A percentile compares a stretch with the other conserved stretches of the same genome.
These are phyloP conservation scores for Boulengeromyrus knoepffleri DNA, from an alignment of 2,113 vertebrate species.

Conservation along the genomic window DNA sequence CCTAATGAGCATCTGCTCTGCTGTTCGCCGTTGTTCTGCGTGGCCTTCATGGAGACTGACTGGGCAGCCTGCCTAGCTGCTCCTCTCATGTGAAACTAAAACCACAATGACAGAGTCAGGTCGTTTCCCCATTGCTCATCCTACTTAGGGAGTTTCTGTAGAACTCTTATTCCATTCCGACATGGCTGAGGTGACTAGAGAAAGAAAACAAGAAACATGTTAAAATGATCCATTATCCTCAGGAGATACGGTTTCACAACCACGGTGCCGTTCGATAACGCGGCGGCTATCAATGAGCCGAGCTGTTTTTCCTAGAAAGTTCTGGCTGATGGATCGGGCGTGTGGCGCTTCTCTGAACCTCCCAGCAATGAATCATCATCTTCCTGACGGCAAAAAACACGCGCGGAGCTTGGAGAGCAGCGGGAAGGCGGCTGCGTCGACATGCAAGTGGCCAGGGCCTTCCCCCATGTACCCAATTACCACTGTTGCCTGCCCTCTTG, in stretches of 20 bases:
- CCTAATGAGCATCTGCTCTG: neutral
- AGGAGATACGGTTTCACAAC: neutral
- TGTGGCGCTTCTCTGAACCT: conserved; percentile 35
- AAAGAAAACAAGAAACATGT: neutral
- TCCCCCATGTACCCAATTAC: conserved; percentile 16
- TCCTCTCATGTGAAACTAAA: neutral
- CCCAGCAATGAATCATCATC: conserved; percentile 42
- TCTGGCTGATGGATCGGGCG: conserved; percentile 38
- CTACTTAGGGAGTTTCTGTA: neutral
- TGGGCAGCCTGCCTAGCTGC: neutral
- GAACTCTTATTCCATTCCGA: neutral
- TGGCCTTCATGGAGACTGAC: neutral
- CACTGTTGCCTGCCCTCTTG: conserved; percentile 12
- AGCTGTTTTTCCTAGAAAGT: conserved; percentile 22
- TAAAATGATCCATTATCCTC: neutral
- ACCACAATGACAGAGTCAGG: neutral
- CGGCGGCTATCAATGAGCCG: conserved; percentile 19
- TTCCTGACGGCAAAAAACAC: conserved; percentile 40
- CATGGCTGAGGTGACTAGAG: neutral
- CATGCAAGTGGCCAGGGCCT: neutral
- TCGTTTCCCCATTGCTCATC: neutral
- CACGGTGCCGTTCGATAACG: neutral
- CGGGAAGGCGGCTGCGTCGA: conserved; percentile 39
- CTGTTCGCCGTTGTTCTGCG: neutral
- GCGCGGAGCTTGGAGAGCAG: conserved; percentile 36